Conservation (phyloP, 2,888 invertebrate species). For the Eupithecia exiguata region DNA sequence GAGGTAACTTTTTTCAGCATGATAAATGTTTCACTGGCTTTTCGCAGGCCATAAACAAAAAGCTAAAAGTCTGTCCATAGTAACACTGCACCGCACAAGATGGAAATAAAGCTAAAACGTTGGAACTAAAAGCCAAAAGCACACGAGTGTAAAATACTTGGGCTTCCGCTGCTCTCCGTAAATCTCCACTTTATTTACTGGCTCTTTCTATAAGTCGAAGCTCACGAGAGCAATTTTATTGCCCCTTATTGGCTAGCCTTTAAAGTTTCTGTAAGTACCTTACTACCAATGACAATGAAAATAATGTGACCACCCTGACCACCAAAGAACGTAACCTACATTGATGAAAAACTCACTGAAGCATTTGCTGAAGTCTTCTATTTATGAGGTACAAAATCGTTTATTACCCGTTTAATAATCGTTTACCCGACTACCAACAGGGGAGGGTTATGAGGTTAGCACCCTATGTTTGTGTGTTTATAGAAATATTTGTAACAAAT, state of each 20-base stretch:
- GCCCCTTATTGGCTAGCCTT: slow-evolving; percentile 64
- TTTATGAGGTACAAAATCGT: no score
- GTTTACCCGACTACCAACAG: no score
- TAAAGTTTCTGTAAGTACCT: slow-evolving; percentile 51
- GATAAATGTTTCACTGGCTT: background rate
- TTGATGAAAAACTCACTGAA: background rate
- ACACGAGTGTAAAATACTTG: slow-evolving; percentile 57
- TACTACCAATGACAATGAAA: slow-evolving; percentile 42
- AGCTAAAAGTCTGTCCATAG: slow-evolving; percentile 22
- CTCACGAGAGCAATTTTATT: slow-evolving; percentile 65
- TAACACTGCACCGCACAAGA: slow-evolving; percentile 37
- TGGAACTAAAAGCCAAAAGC: slow-evolving; percentile 55
- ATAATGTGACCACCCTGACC: slow-evolving; percentile 42
- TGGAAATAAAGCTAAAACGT: slow-evolving; percentile 51
- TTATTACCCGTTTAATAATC: no score
- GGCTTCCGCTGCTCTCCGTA: slow-evolving; percentile 56
- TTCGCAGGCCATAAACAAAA: slow-evolving; percentile 25
- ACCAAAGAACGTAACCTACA: slow-evolving; percentile 49
- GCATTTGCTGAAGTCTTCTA: background rate
- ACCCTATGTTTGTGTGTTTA: no score
- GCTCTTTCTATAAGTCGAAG: slow-evolving; percentile 56
- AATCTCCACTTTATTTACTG: slow-evolving; percentile 61
- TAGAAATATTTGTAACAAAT: no score
- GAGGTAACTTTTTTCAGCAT: background rate
- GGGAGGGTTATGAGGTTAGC: no score